Evolutionary conservation across 2,888 invertebrate genomes (phyloP), one percentile per base, ranked within the genome.

Genomic region (Acrocyrtus sp.): DNA sequence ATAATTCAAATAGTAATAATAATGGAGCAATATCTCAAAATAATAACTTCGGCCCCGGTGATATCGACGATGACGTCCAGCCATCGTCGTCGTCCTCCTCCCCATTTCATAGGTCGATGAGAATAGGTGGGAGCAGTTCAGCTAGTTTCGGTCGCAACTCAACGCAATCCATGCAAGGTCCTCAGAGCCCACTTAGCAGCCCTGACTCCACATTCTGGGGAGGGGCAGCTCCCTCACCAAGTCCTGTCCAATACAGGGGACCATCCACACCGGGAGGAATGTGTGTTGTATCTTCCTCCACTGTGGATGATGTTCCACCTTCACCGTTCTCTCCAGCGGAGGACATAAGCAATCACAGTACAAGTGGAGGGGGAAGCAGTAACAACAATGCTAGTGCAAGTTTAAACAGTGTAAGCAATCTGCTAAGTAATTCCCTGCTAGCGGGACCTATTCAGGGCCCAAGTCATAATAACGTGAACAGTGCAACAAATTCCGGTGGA

Each of bases 251-350:
- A 21, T 66, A 65, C 54, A 56, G 70, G 27, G 47, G 50, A 5
- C 77, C 80, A 8, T 68, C 77, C 2, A 77, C 77, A 4, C 78
- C 78, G 3, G 78, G 78, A 4, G 81, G 78, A 39, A 68, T 77
- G 65, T 81, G 81, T 72, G 78, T 74, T 17, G 81, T 81, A 8
- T 80, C 80, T 8, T 80, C 80, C 0, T 81, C 81, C 3, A 81
- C 81, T 1, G 74, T 73, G 43, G 81, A 81, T 70, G 81, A 81
- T 29, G 74, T 80, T 17, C 80, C 81, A 53, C 77, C 78, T 3
- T 78, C 78, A 21, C 79, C 81, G 22, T 79, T 76, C 48, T 79
- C 78, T 57, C 78, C 78, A 5, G 77, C 51, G 5, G 73, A 62
- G 63, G 74, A 74, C 10, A 29, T 22, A 26, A 63, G 56, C 17